Evolutionary conservation across 2,113 vertebrate genomes (phyloP), one percentile per base, ranked within the genome.

Genomic region (Lycaon pictus): DNA sequence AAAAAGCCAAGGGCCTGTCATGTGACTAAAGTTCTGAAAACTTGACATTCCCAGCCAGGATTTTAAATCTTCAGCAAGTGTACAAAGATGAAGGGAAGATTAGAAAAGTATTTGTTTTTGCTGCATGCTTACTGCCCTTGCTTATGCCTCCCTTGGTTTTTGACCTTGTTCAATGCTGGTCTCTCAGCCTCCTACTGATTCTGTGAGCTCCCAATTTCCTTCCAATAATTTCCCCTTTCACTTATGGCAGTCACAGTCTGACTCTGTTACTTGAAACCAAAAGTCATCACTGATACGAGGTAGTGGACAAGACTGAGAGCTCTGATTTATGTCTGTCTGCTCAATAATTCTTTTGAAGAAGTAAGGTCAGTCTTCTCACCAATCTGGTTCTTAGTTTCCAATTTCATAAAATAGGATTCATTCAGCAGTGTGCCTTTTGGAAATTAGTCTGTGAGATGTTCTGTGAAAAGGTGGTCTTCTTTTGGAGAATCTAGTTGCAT

Each of bases 201-300:
- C 29, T 90, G 56, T 87, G 25, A 63, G 11, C 69, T 92, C 51
- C 27, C 65, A 96, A 55, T 84, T 65, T 89, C 77, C 11, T 97
- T 90, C 32, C 20, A 90, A 56, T 60, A 60, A 65, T 72, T 93
- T 85, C 53, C 19, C 37, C 67, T 93, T 86, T 81, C 25, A 91
- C 6, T 37, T 72, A 83, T 10, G 82, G 5, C 27, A 90, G 23
- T 35, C 25, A 91, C 22, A 58, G 25, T 90, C 58, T 84, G 58
- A 92, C 17, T 94, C 27, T 93, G 29, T 74, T 88, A 71, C 32
- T 81, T 96, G 51, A 93, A 97, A 85, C 27, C 53, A 81, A 88
- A 96, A 95, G 65, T 37, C 29, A 63, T 88, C 60, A 67, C 51
- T 80, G 63, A 55, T 65, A 88, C 10, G 56, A 87, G 25, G n/a